Evolutionary conservation across 2,113 vertebrate species (phyloP).

Genomic region (Solea senegalensis): DNA sequence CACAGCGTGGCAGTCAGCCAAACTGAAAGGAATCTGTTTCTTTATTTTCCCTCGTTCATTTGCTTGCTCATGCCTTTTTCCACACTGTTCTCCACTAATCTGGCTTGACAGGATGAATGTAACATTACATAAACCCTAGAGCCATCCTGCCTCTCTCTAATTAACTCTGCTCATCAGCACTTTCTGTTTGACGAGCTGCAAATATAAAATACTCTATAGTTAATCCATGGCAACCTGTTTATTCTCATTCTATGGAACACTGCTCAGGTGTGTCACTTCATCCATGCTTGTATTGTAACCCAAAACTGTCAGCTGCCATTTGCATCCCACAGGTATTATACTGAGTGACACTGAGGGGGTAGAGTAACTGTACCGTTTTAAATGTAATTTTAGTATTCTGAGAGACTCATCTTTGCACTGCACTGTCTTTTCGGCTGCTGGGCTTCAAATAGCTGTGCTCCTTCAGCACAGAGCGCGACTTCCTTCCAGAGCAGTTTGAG

Average conservation of each 20-base stretch:
- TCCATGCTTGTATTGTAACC: not conserved
- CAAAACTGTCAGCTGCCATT: not conserved
- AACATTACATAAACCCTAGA: constrained; percentile 70
- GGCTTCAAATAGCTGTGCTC: constrained; percentile 59
- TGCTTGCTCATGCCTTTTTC: constrained; percentile 60
- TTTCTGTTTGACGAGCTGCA: constrained; percentile 26
- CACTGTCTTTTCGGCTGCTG: constrained; percentile 35
- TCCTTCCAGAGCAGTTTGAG: constrained; percentile 55
- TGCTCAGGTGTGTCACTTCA: not conserved
- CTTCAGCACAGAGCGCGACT: constrained; percentile 24
- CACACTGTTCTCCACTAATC: constrained; percentile 57
- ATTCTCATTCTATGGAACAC: not conserved
- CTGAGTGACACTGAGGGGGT: constrained; percentile 14
- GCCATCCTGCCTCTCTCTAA: constrained; percentile 54
- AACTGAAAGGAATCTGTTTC: constrained; percentile 41
- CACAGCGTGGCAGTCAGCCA: constrained; percentile 45
- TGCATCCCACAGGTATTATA: constrained; percentile 8
- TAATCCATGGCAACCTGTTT: constrained; percentile 11
- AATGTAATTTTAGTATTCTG: constrained; percentile 34
- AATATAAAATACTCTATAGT: constrained; percentile 32
- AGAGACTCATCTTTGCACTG: constrained; percentile 11
- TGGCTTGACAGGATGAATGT: constrained; percentile 68
- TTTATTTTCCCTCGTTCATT: constrained; percentile 62
- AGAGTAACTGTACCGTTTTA: constrained; percentile 28
- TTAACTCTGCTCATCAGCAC: constrained; percentile 63